Percentiles rank a stretch among this genome's conserved stretches.
Conservation (phyloP, 1,140 invertebrate genomes). For the Trinorchestia longiramus region DNA sequence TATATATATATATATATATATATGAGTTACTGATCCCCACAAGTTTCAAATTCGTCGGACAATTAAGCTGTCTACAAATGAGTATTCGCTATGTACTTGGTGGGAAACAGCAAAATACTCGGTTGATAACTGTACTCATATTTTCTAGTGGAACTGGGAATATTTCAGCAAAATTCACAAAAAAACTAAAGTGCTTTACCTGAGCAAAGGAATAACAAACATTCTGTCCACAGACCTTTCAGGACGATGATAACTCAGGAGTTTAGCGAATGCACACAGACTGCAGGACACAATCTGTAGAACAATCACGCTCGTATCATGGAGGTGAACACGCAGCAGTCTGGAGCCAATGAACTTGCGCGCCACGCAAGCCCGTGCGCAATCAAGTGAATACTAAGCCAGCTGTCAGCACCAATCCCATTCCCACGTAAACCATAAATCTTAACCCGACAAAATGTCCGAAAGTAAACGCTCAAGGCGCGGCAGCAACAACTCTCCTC, state of each 20-base stretch:
- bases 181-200: not conserved
- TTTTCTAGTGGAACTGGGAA: not conserved
- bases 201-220: not conserved
- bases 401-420: constrained; percentile 50
- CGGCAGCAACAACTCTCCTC: not conserved
- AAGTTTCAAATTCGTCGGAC: too few relatives aligned
- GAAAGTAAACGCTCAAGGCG: constrained; percentile 7
- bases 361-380: not conserved
- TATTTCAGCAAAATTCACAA: not conserved
- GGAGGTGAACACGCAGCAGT: not conserved
- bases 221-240: not conserved
- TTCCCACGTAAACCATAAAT: constrained; percentile 52
- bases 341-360: not conserved
- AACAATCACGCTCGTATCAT: not conserved
- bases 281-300: not conserved
- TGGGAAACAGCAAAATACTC: too few relatives aligned
- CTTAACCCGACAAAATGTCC: constrained; percentile 51
- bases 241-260: not conserved
- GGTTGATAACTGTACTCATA: too few relatives aligned
- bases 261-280: not conserved
- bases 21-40: too few relatives aligned
- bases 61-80: too few relatives aligned
- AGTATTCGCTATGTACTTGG: too few relatives aligned
- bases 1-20: too few relatives aligned
- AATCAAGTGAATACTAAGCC: constrained; percentile 49